These are phyloP conservation scores for Heteropelma amictum DNA, from an alignment of 2,888 invertebrate species.

Conservation along the genomic window DNA sequence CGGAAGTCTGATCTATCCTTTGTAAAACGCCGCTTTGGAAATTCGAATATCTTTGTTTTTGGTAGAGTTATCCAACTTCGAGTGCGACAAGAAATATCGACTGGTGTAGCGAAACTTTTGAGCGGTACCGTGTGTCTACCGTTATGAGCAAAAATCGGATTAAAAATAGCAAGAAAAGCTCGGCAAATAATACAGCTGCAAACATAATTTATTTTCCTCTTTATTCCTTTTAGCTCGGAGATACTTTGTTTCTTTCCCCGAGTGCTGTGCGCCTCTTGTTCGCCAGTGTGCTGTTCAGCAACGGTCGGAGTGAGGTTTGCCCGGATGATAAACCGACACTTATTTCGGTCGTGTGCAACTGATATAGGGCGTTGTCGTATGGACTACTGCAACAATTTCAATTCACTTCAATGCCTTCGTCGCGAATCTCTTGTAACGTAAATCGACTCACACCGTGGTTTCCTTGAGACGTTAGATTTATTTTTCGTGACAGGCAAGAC, in stretches of 20 bases:
- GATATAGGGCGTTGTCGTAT: conserved; percentile 6
- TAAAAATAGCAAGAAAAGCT: conserved; percentile 1
- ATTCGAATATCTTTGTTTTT: too few species aligned
- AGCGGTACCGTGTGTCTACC: not conserved
- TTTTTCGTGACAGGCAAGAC: conserved; percentile 42
- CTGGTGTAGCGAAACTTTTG: conserved; percentile 3
- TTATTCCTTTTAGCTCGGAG: not conserved
- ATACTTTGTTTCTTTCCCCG: not conserved
- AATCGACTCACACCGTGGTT: conserved; percentile 36
- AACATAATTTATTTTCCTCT: conserved; percentile 33
- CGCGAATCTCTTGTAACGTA: conserved; percentile 24
- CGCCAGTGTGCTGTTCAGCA: conserved; percentile 5
- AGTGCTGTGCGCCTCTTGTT: not conserved
- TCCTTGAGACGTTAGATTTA: conserved; percentile 46
- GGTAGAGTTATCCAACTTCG: too few species aligned
- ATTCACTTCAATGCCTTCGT: conserved; percentile 26
- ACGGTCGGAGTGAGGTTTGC: conserved; percentile 50
- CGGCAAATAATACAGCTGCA: conserved; percentile 26
- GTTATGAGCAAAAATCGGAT: conserved; percentile 7
- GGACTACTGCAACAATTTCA: conserved; percentile 43
- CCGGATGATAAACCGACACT: conserved; percentile 46
- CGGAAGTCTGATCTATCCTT: too few species aligned
- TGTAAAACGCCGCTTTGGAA: too few species aligned
- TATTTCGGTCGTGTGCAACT: conserved; percentile 30
- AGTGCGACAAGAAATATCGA: conserved; percentile 15